Conservation (phyloP, 2,113 vertebrate species). For the Mesocricetus auratus region DNA sequence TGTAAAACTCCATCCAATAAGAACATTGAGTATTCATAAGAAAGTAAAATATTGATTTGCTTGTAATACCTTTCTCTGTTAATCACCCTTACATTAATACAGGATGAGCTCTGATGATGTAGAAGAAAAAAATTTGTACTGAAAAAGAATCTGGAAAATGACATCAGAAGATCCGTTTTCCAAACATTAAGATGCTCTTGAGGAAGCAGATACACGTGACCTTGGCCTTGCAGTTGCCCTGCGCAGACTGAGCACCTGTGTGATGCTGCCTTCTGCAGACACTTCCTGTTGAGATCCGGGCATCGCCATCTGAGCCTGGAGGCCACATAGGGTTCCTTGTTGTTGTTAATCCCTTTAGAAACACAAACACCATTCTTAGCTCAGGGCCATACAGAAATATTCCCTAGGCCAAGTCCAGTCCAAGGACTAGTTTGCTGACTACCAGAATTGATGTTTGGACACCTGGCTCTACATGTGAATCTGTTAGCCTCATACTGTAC, state of each 20-base stretch:
- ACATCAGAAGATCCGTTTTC: constrained; percentile 73
- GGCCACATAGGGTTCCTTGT: constrained; percentile 12
- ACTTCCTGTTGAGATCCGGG: constrained; percentile 47
- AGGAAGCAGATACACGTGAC: constrained; percentile 52
- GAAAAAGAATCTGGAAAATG: constrained; percentile 61
- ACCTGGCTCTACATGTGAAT: not conserved
- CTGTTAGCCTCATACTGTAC: constrained; percentile 20
- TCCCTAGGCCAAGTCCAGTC: not conserved
- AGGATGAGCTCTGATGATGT: constrained; percentile 88
- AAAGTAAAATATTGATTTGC: not conserved
- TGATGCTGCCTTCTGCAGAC: constrained; percentile 22
- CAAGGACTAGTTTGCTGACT: not conserved
- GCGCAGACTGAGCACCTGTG: constrained; percentile 45
- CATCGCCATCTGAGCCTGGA: not conserved
- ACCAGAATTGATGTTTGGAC: not conserved
- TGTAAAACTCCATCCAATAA: not conserved
- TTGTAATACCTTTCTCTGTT: constrained; percentile 64
- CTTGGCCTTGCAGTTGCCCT: constrained; percentile 68
- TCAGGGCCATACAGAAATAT: constrained; percentile 39
- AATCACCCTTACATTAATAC: constrained; percentile 57
- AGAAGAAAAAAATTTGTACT: constrained; percentile 71
- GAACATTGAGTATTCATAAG: constrained; percentile 4
- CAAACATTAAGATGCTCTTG: constrained; percentile 62
- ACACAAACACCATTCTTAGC: constrained; percentile 39
- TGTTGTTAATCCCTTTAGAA: constrained; percentile 49